These are phyloP conservation scores for Heliconius charithonia DNA, from an alignment of 2,888 invertebrate species.

Conservation along the genomic window DNA sequence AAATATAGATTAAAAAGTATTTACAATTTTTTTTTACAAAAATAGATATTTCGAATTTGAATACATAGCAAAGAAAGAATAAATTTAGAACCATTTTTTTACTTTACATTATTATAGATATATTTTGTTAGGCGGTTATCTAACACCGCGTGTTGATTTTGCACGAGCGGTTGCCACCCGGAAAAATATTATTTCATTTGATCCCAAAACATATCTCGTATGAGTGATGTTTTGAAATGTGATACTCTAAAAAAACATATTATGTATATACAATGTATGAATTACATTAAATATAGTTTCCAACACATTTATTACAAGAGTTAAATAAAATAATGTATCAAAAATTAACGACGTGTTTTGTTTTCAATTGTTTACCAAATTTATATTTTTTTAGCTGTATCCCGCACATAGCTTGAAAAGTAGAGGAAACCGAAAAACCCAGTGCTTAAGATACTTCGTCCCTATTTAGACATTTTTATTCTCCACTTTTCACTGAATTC, in stretches of 20 bases:
- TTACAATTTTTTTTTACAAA: neutral
- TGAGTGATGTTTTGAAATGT: neutral
- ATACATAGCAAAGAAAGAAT: neutral
- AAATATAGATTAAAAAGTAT: neutral
- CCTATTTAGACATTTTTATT: no score
- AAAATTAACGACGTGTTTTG: no score
- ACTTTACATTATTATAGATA: neutral
- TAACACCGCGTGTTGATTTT: neutral
- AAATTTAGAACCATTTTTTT: neutral
- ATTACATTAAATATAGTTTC: neutral
- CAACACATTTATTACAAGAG: neutral
- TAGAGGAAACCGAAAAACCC: no score
- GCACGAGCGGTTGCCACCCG: neutral
- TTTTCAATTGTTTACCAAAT: no score
- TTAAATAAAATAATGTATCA: no score
- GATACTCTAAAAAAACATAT: neutral
- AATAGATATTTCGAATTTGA: neutral
- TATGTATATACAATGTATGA: neutral
- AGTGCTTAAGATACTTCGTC: no score
- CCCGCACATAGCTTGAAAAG: no score
- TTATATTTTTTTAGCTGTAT: no score
- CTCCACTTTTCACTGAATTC: no score
- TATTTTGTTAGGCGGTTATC: neutral
- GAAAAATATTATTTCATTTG: slow-evolving; percentile 1
- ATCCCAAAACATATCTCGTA: neutral